A percentile compares a stretch with the other conserved stretches of the same genome.
Conservation (phyloP, 2,888 invertebrate species). For the Drosophila neonasuta region DNA sequence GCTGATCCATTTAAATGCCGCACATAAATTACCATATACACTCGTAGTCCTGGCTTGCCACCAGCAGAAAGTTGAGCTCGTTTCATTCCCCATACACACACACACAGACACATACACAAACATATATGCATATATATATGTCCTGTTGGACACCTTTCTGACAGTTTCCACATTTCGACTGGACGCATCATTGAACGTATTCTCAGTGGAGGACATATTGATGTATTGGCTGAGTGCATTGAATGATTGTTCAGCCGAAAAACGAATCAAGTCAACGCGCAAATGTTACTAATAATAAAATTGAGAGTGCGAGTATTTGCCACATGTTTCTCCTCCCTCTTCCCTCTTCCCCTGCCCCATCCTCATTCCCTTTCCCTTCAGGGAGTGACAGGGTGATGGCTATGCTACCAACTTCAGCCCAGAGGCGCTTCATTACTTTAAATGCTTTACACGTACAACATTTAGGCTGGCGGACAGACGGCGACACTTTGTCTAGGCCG, state of each 20-base stretch:
- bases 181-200: conserved; percentile 66
- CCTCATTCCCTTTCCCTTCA: not conserved
- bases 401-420: conserved; percentile 26
- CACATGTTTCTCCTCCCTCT: not conserved
- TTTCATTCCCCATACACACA: not conserved
- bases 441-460: conserved; percentile 75
- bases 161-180: conserved; percentile 58
- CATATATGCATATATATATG: conserved; percentile 16
- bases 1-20: conserved; percentile 73
- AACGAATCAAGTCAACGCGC: conserved; percentile 60
- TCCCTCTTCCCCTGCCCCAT: not conserved
- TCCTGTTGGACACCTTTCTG: conserved; percentile 49
- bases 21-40: conserved; percentile 69
- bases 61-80: conserved; percentile 4
- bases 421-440: conserved; percentile 67
- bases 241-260: conserved; percentile 57
- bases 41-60: conserved; percentile 10
- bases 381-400: conserved; percentile 17
- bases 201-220: conserved; percentile 66
- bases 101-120: not conserved
- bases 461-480: conserved; percentile 52
- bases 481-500: conserved; percentile 50
- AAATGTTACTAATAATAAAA: conserved; percentile 61
- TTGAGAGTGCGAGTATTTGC: conserved; percentile 2
- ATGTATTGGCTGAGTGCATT: conserved; percentile 67